Base-by-base conservation (phyloP, 2,888 invertebrate species). In the Leptinotarsa haldemani region DNA sequence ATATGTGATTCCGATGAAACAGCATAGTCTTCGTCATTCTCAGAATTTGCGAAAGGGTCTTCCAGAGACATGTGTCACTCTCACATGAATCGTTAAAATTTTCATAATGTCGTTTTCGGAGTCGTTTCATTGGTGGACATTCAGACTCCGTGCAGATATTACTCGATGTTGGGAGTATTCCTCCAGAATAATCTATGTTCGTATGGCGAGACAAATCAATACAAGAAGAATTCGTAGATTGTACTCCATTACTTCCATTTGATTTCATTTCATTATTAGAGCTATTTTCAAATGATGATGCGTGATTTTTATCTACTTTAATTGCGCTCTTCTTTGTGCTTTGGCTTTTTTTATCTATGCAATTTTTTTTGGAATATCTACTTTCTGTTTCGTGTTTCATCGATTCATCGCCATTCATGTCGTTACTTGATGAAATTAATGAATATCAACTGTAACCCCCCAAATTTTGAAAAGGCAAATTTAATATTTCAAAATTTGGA, bases 171-270 rank as follows among this genome's bases (percentile, higher is more conserved):
- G 30, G 30, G 30, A 30, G 30, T 30, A 30, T 30, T 30, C 30
- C 7, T 53, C 18, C 53, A 53, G 53, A 53, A 53, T 53, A 18
- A 53, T 53, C 53, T 53, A 20, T 53, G 18, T 53, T 53, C 18
- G 20, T 53, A 53, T 53, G 53, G 53, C 12, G 53, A 53, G 20
- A 20, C 3, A 20, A 53, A 18, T 53, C 18, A 53, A 12, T 53
- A 18, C 20, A 53, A 53, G 20, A 53, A 18, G 20, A 53, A n/a
- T 12, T 53, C 18, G 18, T n/a, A 7, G 53, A 53, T 9, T 53
- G 16, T 53, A 53, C 53, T 18, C 18, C 20, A 18, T 53, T 18
- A 53, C 16, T 18, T 20, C 7, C 53, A 53, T 53, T 20, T 53
- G 53, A 53, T 18, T 12, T 53, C 3, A 18, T 53, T 53, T 7